Percentiles rank a stretch among this genome's conserved stretches.
These are phyloP conservation scores for Dendrophyllia cribrosa DNA, from an alignment of 64 coral and sea anemone genomes.

Conservation along the genomic window DNA sequence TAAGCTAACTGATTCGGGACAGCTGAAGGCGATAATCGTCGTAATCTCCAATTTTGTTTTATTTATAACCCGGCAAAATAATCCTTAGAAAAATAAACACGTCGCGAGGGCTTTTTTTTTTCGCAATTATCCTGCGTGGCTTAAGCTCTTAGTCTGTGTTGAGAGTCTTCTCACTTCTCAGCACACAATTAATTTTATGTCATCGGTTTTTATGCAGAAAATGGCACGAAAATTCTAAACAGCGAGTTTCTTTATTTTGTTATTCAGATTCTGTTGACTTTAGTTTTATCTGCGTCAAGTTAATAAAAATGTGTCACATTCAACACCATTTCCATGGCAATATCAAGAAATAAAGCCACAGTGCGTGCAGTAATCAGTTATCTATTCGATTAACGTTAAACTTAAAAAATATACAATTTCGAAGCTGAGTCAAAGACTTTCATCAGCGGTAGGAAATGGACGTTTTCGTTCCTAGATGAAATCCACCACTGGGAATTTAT, in stretches of 20 bases:
- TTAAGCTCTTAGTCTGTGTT: not conserved
- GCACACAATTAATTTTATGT: not conserved
- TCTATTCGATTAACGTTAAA: too few relatives aligned
- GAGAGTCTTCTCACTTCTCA: too few relatives aligned
- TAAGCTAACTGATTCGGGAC: not conserved
- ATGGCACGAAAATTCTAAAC: not conserved
- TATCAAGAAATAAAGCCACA: not conserved
- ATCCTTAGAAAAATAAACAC: not conserved
- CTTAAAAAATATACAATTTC: too few relatives aligned
- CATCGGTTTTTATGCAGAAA: not conserved
- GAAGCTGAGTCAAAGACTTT: too few relatives aligned
- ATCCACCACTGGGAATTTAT: too few relatives aligned
- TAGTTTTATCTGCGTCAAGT: conserved; percentile 14
- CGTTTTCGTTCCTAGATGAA: too few relatives aligned
- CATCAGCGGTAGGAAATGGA: too few relatives aligned
- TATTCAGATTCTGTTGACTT: conserved; percentile 34
- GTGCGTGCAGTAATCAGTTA: not conserved
- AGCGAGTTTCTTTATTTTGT: not conserved
- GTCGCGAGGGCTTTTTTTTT: not conserved
- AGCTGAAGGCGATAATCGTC: not conserved
- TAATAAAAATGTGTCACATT: conserved; percentile 43
- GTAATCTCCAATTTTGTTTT: not conserved
- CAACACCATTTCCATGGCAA: conserved; percentile 40
- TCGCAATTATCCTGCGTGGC: not conserved
- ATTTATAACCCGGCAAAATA: not conserved